Evolutionary conservation across 2,888 invertebrate species (phyloP), one percentile per base, ranked within the genome.

Genomic region (Fragum whitleyi): DNA sequence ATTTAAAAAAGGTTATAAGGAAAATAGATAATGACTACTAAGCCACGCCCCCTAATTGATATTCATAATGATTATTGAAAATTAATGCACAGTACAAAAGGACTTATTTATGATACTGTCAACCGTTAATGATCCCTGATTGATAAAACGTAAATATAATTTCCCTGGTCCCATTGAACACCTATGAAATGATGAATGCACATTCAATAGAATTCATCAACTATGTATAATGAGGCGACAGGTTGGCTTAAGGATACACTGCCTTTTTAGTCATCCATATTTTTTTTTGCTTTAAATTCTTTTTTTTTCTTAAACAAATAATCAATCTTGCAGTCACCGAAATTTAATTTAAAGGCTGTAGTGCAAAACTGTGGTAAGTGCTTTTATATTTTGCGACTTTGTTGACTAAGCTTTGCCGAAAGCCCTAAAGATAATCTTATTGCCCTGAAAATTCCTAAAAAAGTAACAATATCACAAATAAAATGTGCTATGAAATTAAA

Each of bases 201-300:
- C 14, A 19, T 61, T 61, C 29, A 61, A 61, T 61, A n/a, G 61
- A 61, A 61, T n/a, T 26, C 61, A 61, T 61, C 61, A 61, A 32
- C 26, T 61, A 26, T 61, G 32, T 61, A 61, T 61, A 61, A 61
- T 61, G 26, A 32, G 61, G 32, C 61, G 61, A 23, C 61, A 61
- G n/a, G 32, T 61, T 19, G 61, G 28, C 61, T 61, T 61, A 28
- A 5, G n/a, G 61, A 26, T 7, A 57, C 23, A 53, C 53, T 21
- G 7, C 6, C 39, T 39, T n/a, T n/a, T n/a, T n/a, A 36, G 32
- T 36, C 32, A 9, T 36, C 32, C 3, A 36, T 36, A 36, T 36
- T 36, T 36, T 36, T 36, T 36, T 36, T 36, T 36, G 32, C 32
- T 36, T 36, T 36, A 6, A 36, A 36, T 9, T 9, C 32, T 36